Evolutionary conservation across 1,140 invertebrate genomes (phyloP), one percentile per base, ranked within the genome.

Genomic region (Papilio xuthus): DNA sequence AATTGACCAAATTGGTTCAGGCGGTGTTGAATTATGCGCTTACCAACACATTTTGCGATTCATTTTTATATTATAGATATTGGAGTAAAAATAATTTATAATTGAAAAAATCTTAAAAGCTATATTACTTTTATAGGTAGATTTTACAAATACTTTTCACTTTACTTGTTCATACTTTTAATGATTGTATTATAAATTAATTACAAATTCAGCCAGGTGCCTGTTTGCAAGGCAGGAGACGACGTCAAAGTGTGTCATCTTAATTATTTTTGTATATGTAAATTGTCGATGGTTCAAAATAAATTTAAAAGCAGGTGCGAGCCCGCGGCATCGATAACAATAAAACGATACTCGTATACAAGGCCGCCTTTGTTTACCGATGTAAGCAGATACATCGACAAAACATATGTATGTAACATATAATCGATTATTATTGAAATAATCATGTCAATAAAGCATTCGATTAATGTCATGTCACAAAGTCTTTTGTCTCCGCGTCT

Each of bases 291-390:
- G 60, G 0, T 28, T 26, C 60, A 67, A 67, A 67, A 67, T 26
- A 60, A 60, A 60, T 82, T 79, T 79, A 76, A 75, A 78, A 69
- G 73, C 78, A 83, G 79, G 78, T 80, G 70, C 63, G 80, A 53
- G 91, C 89, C 89, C 90, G 81, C 90, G 90, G 79, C 83, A 67
- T 81, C 88, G 89, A 80, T 85, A 85, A 87, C 81, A 88, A 86
- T 89, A 92, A 92, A 89, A 90, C 81, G 89, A 92, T 86, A 91
- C 85, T 63, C 70, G 70, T 26, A 47, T 32, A 78, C 89, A 92
- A 92, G 89, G 90, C 78, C 89, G 85, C 81, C 84, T 87, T 89
- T 92, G 89, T 88, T 92, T 89, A 92, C 87, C 85, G 84, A 82
- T 81, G 86, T 89, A 90, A 84, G 90, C 86, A 90, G 83, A 86